These are phyloP conservation scores for Sinella curviseta DNA, from an alignment of 1,140 invertebrate species.

Conservation along the genomic window DNA sequence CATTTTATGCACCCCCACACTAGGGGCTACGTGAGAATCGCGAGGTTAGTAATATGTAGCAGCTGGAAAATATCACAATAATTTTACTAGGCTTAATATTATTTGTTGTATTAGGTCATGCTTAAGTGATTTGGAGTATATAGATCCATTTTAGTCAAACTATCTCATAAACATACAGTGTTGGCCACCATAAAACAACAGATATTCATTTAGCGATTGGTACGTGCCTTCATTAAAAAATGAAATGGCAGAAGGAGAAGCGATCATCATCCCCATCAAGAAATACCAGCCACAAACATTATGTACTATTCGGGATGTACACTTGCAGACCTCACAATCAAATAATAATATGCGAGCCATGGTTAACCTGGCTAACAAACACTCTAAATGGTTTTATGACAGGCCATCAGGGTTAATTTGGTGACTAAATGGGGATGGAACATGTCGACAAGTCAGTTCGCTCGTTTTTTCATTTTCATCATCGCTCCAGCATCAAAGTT, in stretches of 20 bases:
- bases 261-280: background rate
- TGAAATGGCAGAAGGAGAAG: background rate
- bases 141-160: too few relatives aligned
- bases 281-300: background rate
- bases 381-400: conserved; percentile 42
- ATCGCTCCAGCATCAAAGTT: background rate
- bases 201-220: too few relatives aligned
- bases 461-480: background rate
- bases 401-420: conserved; percentile 46
- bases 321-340: background rate
- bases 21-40: too few relatives aligned
- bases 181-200: background rate
- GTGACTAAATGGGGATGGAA: conserved; percentile 47
- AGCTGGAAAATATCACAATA: too few relatives aligned
- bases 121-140: too few relatives aligned
- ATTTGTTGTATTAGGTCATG: too few relatives aligned
- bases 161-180: background rate
- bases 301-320: background rate
- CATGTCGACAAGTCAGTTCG: conserved; percentile 24
- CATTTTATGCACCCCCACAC: too few relatives aligned
- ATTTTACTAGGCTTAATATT: too few relatives aligned
- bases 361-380: background rate
- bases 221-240: background rate
- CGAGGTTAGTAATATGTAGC: too few relatives aligned
- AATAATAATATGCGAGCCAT: background rate